Evolutionary conservation across 1,140 invertebrate genomes (phyloP).

Genomic region (Zaprionus capensis): DNA sequence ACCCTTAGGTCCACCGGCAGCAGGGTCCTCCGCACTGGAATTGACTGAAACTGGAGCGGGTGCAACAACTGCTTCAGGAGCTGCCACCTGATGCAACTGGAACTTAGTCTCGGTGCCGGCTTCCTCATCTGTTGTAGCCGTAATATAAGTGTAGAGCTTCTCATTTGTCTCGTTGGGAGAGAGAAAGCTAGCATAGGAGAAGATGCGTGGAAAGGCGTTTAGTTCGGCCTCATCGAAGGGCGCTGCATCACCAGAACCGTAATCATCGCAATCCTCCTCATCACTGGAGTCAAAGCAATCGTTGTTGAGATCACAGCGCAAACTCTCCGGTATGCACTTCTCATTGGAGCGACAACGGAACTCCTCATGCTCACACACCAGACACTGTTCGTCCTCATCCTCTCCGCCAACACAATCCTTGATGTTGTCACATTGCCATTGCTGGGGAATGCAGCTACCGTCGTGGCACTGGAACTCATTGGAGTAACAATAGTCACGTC

Average conservation of each 20-base stretch:
- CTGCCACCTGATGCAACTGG: slow-evolving; percentile 66
- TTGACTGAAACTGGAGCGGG: slow-evolving; percentile 11
- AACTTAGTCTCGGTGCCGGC: slow-evolving; percentile 72
- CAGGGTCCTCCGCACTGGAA: slow-evolving; percentile 60
- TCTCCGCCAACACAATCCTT: slow-evolving; percentile 87
- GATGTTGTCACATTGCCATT: slow-evolving; percentile 88
- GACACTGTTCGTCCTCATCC: slow-evolving; percentile 87
- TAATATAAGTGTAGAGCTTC: slow-evolving; percentile 77
- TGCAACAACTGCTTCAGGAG: slow-evolving; percentile 10
- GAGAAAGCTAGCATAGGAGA: slow-evolving; percentile 75
- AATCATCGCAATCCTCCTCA: slow-evolving; percentile 87
- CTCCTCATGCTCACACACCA: slow-evolving; percentile 85
- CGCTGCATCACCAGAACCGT: slow-evolving; percentile 54
- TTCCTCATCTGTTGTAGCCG: slow-evolving; percentile 72
- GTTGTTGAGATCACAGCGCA: slow-evolving; percentile 91
- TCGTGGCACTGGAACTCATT: slow-evolving; percentile 88
- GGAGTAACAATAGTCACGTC: slow-evolving; percentile 85
- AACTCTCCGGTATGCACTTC: slow-evolving; percentile 89
- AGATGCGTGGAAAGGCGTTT: slow-evolving; percentile 75
- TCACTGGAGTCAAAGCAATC: slow-evolving; percentile 93
- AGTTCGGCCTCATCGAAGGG: slow-evolving; percentile 70
- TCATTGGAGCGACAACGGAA: slow-evolving; percentile 87
- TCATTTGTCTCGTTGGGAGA: slow-evolving; percentile 79
- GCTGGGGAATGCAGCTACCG: slow-evolving; percentile 87
- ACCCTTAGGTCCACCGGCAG: slow-evolving; percentile 59